phyloP scores from a whole-genome alignment of 2,888 invertebrate genomes.

The Drosophila macrospina region DNA sequence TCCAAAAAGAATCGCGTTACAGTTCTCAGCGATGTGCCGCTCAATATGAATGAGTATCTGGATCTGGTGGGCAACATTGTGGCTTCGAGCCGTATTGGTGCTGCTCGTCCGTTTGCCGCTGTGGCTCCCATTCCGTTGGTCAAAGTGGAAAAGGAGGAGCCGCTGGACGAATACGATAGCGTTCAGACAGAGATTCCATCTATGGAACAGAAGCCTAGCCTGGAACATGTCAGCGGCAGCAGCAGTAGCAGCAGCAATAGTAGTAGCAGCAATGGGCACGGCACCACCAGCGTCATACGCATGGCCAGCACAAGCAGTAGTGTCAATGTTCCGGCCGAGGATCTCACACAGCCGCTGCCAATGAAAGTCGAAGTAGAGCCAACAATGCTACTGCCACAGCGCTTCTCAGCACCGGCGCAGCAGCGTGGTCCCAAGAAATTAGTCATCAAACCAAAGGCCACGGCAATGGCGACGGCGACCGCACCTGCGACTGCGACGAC shows the following conservation, averaged over 20 bases:
- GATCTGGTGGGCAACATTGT: conserved; percentile 85
- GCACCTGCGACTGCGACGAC: conserved; percentile 43
- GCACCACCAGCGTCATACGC: conserved; percentile 85
- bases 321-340: conserved; percentile 61
- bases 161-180: conserved; percentile 78
- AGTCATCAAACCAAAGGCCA: conserved; percentile 84
- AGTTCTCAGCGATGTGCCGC: conserved; percentile 85
- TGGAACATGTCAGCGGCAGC: conserved; percentile 47
- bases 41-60: conserved; percentile 84
- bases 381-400: conserved; percentile 61
- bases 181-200: conserved; percentile 16
- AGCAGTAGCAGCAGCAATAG: conserved; percentile 36
- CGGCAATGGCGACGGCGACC: conserved; percentile 40
- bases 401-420: conserved; percentile 69
- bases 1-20: conserved; percentile 82
- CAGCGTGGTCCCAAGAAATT: conserved; percentile 82
- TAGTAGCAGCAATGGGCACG: conserved; percentile 64
- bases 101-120: conserved; percentile 71
- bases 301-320: conserved; percentile 77
- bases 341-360: conserved; percentile 69
- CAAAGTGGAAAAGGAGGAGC: conserved; percentile 83
- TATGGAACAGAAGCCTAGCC: conserved; percentile 52
- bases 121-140: conserved; percentile 79
- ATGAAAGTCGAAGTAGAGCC: conserved; percentile 72
- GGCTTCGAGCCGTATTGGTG: conserved; percentile 83